These are phyloP conservation scores for Aspiorhynchus laticeps DNA, from an alignment of 2,113 vertebrate species.

Conservation along the genomic window DNA sequence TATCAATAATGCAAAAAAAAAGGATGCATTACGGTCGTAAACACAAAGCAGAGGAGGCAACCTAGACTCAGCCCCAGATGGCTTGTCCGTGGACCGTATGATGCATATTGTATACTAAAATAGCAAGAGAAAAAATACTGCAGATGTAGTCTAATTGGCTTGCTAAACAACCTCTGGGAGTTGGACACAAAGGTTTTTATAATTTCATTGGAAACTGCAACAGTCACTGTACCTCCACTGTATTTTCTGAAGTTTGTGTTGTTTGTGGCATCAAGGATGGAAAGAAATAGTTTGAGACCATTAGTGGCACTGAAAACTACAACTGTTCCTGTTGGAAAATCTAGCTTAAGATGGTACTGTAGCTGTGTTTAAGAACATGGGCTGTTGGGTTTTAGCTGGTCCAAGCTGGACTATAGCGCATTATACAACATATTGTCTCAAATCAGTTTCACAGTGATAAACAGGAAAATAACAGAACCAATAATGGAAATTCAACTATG, in stretches of 20 bases:
- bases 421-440: too few relatives aligned
- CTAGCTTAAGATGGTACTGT: neutral
- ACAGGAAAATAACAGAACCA: too few relatives aligned
- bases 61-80: neutral
- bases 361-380: neutral
- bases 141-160: slow-evolving; percentile 8
- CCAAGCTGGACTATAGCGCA: too few relatives aligned
- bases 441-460: too few relatives aligned
- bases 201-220: neutral
- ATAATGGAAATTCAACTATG: too few relatives aligned
- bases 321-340: neutral
- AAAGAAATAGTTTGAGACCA: neutral
- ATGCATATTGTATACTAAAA: slow-evolving; percentile 10
- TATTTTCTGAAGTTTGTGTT: neutral
- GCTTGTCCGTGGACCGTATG: neutral
- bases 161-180: neutral
- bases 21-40: neutral
- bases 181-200: neutral
- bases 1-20: slow-evolving; percentile 23
- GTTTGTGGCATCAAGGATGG: neutral
- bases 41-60: neutral
- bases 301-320: neutral
- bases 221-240: neutral
- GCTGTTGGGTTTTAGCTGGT: neutral
- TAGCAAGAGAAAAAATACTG: neutral